These are phyloP conservation scores for Nematopogon swammerdamellus DNA, from an alignment of 2,888 invertebrate species.

Conservation along the genomic window DNA sequence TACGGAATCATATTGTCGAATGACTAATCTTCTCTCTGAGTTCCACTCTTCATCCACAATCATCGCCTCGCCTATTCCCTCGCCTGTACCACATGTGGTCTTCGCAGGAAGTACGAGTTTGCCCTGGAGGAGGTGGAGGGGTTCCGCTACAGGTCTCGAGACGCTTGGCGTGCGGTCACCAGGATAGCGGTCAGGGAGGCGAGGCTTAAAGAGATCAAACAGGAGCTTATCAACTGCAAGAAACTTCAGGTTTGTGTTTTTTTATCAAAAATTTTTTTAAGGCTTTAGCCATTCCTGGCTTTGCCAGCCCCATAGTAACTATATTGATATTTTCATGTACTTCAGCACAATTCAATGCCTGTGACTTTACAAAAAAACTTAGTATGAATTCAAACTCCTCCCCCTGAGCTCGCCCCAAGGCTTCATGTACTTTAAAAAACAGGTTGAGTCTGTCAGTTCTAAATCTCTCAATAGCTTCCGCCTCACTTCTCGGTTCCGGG, in stretches of 20 bases:
- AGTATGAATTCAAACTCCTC: no score
- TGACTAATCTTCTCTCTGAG: slow-evolving; percentile 46
- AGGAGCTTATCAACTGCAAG: slow-evolving; percentile 88
- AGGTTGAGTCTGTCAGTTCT: no score
- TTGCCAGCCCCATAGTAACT: no score
- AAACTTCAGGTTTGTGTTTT: slow-evolving; percentile 69
- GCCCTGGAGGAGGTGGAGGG: slow-evolving; percentile 94
- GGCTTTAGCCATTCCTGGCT: no score
- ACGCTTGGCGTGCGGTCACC: slow-evolving; percentile 94
- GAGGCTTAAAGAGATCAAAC: slow-evolving; percentile 91
- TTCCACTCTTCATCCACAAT: background rate
- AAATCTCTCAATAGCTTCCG: no score
- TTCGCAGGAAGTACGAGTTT: slow-evolving; percentile 83
- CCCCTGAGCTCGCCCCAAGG: no score
- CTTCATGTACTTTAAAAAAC: no score
- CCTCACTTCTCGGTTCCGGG: no score
- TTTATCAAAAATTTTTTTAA: no score
- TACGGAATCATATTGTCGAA: slow-evolving; percentile 10
- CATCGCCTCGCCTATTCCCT: background rate
- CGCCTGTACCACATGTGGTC: no score
- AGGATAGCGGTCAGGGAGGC: slow-evolving; percentile 92
- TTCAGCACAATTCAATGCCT: background rate
- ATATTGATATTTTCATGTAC: no score
- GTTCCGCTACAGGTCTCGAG: slow-evolving; percentile 90
- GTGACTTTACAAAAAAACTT: no score